Evolutionary conservation across 2,888 invertebrate genomes (phyloP), one percentile per base, ranked within the genome.

Genomic region (Protonemura montana): DNA sequence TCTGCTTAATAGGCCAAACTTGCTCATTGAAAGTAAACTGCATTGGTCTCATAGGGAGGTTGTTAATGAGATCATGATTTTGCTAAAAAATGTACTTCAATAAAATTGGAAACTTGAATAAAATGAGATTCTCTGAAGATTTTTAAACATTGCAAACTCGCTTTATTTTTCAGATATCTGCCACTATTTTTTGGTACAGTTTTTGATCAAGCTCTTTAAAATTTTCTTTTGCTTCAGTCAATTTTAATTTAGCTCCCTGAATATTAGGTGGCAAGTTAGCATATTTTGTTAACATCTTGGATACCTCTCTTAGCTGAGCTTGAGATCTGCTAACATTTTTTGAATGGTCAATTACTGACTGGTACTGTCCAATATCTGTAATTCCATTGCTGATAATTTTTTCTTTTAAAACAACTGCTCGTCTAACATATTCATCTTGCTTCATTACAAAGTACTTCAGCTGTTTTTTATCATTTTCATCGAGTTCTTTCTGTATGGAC

Each of bases 191-290:
- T 21, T 59, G 3, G 6, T 78, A 2, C 10, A 78, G 28, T 78
- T 78, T 25, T 6, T 16, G 26, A 28, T 26, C 28, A 16, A 78
- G 27, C 16, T 26, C 27, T 78, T 27, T 78, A 2, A 28, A 10
- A 86, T 88, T 88, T 82, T 88, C 88, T 87, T 90, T 90, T 26
- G 86, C 85, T 86, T 90, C 89, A 26, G 91, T 85, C n/a, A 89
- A 84, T 28, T 27, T 78, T 41, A 89, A 87, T 89, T 90, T 90
- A n/a, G 91, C 91, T 87, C 90, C 89, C 5, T 90, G 86, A 78
- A 91, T 88, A 88, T 91, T 90, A 41, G 91, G 89, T 28, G 91
- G 90, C 16, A 91, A 89, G 82, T 90, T 90, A 1, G 86, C 87
- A 81, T 91, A 91, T 78, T 89, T 88, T 30, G 86, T 87, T 27